A percentile compares a stretch with the other conserved stretches of the same genome.
Conservation (phyloP, 2,888 invertebrate species). For the Encarsia formosa region DNA sequence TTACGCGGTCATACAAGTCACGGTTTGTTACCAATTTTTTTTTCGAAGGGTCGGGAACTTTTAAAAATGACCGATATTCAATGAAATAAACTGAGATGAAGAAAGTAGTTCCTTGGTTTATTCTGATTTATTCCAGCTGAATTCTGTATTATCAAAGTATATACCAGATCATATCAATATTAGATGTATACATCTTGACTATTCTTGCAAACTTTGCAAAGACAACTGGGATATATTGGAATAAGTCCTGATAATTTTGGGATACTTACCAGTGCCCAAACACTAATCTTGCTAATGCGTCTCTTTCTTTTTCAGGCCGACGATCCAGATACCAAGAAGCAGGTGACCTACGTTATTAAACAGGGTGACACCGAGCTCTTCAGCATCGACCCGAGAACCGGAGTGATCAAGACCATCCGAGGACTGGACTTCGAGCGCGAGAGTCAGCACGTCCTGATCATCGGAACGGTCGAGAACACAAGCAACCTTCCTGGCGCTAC, state of each 20-base stretch:
- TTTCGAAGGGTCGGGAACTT: background rate
- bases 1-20: slow-evolving; percentile 72
- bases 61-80: background rate
- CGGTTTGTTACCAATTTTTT: slow-evolving; percentile 53
- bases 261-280: too few species aligned
- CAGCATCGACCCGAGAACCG: slow-evolving; percentile 75
- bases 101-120: too few species aligned
- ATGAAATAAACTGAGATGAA: too few species aligned
- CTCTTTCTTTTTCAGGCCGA: slow-evolving; percentile 59
- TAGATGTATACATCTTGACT: too few species aligned
- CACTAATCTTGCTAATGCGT: too few species aligned
- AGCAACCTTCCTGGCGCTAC: slow-evolving; percentile 66
- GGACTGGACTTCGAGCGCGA: slow-evolving; percentile 77
- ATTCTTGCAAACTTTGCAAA: too few species aligned
- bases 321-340: slow-evolving; percentile 76
- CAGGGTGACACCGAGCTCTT: slow-evolving; percentile 80
- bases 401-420: slow-evolving; percentile 70
- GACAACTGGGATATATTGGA: too few species aligned
- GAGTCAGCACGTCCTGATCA: slow-evolving; percentile 67
- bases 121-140: too few species aligned
- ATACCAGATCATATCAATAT: too few species aligned
- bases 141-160: too few species aligned
- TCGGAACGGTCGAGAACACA: slow-evolving; percentile 81
- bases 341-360: slow-evolving; percentile 78
- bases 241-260: too few species aligned